Evolutionary conservation across 1,140 invertebrate genomes (phyloP).

Genomic region (Physella acuta): DNA sequence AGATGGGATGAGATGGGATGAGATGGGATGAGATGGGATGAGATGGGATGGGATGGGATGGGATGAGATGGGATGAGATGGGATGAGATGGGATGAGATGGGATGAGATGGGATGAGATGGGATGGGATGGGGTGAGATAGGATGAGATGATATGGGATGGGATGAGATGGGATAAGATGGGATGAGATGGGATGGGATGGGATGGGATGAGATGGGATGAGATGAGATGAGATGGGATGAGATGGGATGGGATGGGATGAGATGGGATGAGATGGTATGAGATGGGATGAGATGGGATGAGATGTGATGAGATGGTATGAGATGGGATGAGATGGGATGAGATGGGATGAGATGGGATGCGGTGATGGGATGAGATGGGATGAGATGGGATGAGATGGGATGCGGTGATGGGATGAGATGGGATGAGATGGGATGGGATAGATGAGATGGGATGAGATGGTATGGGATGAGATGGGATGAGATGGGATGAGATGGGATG

Average conservation of each 20-base stretch:
- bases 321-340: not conserved
- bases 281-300: too few relatives aligned
- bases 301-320: too few relatives aligned
- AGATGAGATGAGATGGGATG: not conserved
- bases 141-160: not conserved
- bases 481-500: not conserved
- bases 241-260: not conserved
- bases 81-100: not conserved
- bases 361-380: not conserved
- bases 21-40: not conserved
- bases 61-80: not conserved
- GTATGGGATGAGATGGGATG: not conserved
- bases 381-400: not conserved
- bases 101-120: not conserved
- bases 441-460: too few relatives aligned
- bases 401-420: not conserved
- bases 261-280: not conserved
- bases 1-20: not conserved
- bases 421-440: conserved; percentile 4
- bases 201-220: not conserved
- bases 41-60: not conserved
- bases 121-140: not conserved
- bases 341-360: not conserved
- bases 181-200: not conserved
- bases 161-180: not conserved